Base-by-base conservation (phyloP, 2,888 invertebrate species). In the Antheraea yamamai region DNA sequence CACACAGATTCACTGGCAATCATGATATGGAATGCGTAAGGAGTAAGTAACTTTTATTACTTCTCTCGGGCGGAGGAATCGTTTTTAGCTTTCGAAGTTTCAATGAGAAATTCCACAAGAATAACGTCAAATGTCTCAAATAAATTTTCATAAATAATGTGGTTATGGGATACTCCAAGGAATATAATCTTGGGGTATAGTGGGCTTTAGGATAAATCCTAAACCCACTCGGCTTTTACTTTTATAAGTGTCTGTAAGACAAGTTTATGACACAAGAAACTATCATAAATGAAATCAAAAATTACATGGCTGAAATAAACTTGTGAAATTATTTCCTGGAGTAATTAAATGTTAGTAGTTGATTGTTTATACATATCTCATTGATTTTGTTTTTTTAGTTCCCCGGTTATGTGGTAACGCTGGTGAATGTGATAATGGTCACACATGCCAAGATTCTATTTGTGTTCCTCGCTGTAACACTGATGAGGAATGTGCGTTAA, bases 401-500 rank as follows among this genome's bases (percentile, higher is more conserved):
- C 98, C 98, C 16, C 95, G 97, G 75, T 95, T 97, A 52, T 98
- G 98, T 84, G 96, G 96, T 74, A 91, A 93, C 12, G 96, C 96
- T 77, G 93, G 95, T 20, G 97, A 98, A 83, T 98, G 98, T 87
- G 94, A 95, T 77, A 90, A 95, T n/a, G 97, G 96, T 52, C 96
- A 96, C 81, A 95, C 96, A 47, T 98, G 98, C 84, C 96, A 97
- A 78, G 97, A 98, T 84, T 97, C 97, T 74, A 97, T 98, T 91
- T 98, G 98, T 86, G 93, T 97, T 77, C 97, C 98, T 7, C 95
- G 95, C 71, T 98, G 98, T 86, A 91, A 92, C 58, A 94, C 91
- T 23, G 98, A 98, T 88, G 97, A 97, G 82, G 96, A 97, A 79
- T 98, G 98, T 88, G 98, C 98, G 4, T 95, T 97, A 77, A 98